Evolutionary conservation across 2,888 invertebrate species (phyloP).

Genomic region (Aphidoletes aphidimyza): DNA sequence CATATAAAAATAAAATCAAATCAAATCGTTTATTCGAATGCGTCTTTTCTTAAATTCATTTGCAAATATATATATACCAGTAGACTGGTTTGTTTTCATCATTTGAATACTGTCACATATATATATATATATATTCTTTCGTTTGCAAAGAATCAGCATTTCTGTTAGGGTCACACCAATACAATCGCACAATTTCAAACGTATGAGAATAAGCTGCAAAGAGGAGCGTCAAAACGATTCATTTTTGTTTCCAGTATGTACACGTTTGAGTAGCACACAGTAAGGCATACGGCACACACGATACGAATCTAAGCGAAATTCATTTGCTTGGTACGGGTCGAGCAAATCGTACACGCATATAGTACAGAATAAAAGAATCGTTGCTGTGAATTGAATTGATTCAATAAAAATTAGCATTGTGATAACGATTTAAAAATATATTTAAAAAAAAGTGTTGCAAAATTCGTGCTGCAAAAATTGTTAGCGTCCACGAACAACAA

Average conservation of each 20-base stretch:
- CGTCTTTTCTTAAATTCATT: too few relatives aligned
- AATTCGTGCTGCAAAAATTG: not conserved
- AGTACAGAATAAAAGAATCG: not conserved
- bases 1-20: not conserved
- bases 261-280: not conserved
- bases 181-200: not conserved
- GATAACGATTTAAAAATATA: not conserved
- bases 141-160: not conserved
- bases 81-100: not conserved
- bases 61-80: not conserved
- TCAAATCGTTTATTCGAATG: too few relatives aligned
- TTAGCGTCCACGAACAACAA: not conserved
- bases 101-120: not conserved
- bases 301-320: not conserved
- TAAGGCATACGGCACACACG: constrained; percentile 8
- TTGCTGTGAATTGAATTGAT: not conserved
- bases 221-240: not conserved
- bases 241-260: not conserved
- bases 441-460: not conserved
- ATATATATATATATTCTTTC: too few relatives aligned
- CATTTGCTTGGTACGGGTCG: constrained; percentile 43
- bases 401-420: not conserved
- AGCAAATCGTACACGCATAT: constrained; percentile 15
- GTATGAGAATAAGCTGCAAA: constrained; percentile 27
- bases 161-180: not conserved